Base-by-base conservation (phyloP, 2,888 invertebrate species). In the Eristalis pertinax region DNA sequence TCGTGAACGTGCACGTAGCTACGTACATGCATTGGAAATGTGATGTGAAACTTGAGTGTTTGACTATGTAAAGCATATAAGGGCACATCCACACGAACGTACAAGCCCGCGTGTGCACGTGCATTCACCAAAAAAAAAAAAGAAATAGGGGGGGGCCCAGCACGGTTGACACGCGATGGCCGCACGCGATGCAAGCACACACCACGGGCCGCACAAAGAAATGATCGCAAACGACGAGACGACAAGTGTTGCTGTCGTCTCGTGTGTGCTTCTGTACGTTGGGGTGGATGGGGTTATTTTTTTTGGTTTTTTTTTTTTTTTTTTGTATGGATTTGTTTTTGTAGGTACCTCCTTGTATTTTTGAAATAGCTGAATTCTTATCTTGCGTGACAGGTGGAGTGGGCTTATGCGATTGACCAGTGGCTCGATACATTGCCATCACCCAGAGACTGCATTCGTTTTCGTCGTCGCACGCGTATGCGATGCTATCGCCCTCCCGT, bases 401-500 rank as follows among this genome's bases (percentile, higher is more conserved):
- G 8, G 99, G 99, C 93, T 99, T 99, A 94, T 99, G 99, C 72
- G 98, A 98, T 93, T 99, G 99, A 5, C 99, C 99, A 1, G 99
- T 99, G n/a, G 99, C 99, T 90, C 99, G 95, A 93, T 99, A 99
- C 94, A 99, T 95, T 2, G 99, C 99, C 97, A 99, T 99, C 41
- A 99, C 99, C 99, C 99, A 99, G 89, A 99, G 94, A 92, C 99
- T 99, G 91, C 99, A 97, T 92, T 99, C 99, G 91, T 98, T 98
- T 94, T 99, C 99, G 93, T 99, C 99, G 90, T 98, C 98, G 90
- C 98, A 97, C 7, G 99, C 99, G 94, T 97, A 98, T 83, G 98
- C 95, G 83, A 99, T 97, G 90, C 98, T 99, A 92, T 99, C 99
- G 74, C 99, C 99, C 93, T 99, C 99, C 89, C 98, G 96, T 22